phyloP scores from a whole-genome alignment of 2,888 invertebrate species.

The Phyllotreta striolata region DNA sequence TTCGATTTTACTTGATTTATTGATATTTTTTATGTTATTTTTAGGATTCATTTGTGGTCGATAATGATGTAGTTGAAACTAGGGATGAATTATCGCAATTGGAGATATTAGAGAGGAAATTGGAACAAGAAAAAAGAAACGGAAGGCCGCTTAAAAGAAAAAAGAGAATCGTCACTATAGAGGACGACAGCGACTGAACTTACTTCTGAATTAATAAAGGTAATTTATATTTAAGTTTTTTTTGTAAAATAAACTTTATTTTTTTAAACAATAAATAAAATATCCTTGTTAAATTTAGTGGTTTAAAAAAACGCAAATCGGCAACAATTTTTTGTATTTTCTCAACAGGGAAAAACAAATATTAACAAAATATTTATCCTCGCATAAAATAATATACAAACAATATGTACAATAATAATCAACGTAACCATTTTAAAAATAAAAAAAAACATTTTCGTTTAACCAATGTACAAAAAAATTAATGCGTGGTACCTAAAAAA shows the following conservation, averaged over 20 bases:
- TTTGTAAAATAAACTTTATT: constrained; percentile 35
- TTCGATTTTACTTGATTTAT: constrained; percentile 1
- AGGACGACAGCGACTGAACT: constrained; percentile 47
- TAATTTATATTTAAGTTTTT: constrained; percentile 22
- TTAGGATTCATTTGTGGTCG: constrained; percentile 73
- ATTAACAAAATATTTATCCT: constrained; percentile 53
- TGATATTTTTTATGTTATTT: constrained; percentile 39
- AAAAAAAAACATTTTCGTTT: constrained; percentile 37
- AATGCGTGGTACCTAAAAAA: constrained; percentile 40
- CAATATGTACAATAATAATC: constrained; percentile 53
- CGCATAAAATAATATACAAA: constrained; percentile 49
- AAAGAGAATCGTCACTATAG: constrained; percentile 41
- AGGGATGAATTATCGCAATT: constrained; percentile 65
- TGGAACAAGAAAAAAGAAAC: constrained; percentile 60
- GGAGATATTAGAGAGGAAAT: constrained; percentile 69
- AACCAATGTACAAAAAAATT: constrained; percentile 39
- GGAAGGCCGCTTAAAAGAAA: constrained; percentile 43
- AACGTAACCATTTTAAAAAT: constrained; percentile 43
- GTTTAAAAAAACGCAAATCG: constrained; percentile 46
- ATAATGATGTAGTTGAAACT: constrained; percentile 65
- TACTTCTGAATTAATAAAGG: not conserved
- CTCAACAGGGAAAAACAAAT: constrained; percentile 55
- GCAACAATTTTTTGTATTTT: constrained; percentile 56
- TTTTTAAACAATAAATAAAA: too few species aligned
- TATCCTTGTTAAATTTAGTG: too few species aligned